Percentiles rank a stretch among this genome's conserved stretches.
Evolutionary conservation across 1,140 invertebrate species (phyloP).

Genomic region (Listronotus oregonensis): DNA sequence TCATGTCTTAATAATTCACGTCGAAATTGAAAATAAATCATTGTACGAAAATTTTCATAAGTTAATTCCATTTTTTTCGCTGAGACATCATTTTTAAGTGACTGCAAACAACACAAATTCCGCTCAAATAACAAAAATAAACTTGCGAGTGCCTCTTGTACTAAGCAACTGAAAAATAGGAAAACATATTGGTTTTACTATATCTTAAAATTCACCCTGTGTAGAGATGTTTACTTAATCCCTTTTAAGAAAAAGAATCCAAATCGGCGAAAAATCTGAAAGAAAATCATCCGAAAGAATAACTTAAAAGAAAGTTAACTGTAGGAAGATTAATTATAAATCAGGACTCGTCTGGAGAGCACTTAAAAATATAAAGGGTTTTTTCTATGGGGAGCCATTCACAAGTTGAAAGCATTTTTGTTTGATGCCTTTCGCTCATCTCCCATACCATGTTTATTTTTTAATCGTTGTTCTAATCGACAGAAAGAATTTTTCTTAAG

Average conservation of each 20-base stretch:
- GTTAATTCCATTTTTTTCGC: too few species aligned
- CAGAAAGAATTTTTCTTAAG: slow-evolving; percentile 15
- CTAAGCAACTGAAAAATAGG: too few species aligned
- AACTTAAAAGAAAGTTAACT: slow-evolving; percentile 37
- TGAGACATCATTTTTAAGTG: too few species aligned
- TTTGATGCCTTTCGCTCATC: slow-evolving; percentile 32
- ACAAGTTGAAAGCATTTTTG: slow-evolving; percentile 41
- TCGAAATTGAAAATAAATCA: too few species aligned
- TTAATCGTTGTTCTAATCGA: slow-evolving; percentile 35
- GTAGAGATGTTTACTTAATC: background rate
- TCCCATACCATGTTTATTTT: slow-evolving; percentile 40
- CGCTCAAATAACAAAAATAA: too few species aligned
- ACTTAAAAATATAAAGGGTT: slow-evolving; percentile 47
- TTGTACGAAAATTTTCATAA: too few species aligned
- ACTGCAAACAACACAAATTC: too few species aligned
- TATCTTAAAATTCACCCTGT: background rate
- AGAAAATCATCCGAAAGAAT: slow-evolving; percentile 28
- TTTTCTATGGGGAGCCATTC: slow-evolving; percentile 39
- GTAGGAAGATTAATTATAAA: slow-evolving; percentile 39
- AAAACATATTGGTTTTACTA: too few species aligned
- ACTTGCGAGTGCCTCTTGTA: too few species aligned
- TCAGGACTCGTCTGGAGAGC: slow-evolving; percentile 39
- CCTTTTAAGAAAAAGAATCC: slow-evolving; percentile 4
- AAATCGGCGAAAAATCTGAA: slow-evolving; percentile 17
- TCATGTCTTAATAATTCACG: too few species aligned